Evolutionary conservation across 2,113 vertebrate genomes (phyloP), one percentile per base, ranked within the genome.

Genomic region (Cryptotis parvus): DNA sequence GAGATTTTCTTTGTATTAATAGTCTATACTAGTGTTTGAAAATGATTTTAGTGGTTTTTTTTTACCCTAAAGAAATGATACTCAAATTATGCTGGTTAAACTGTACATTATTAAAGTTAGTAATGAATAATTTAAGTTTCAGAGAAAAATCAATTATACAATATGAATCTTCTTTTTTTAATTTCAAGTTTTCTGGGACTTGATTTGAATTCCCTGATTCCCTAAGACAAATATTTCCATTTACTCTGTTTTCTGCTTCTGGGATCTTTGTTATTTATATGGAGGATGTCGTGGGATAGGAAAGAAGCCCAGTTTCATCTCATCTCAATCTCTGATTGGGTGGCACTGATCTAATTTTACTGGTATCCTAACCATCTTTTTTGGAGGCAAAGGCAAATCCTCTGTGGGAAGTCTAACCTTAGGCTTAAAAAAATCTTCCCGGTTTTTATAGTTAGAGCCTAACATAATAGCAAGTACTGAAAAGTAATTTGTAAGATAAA

Each of bases 121-220:
- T 82, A 81, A 70, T 37, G 15, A 70, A 33, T 73, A 82, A 63
- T 72, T 89, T 86, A 52, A 55, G 49, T 72, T 88, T 91, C 31
- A 63, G 80, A 84, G 72, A 76, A 83, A 90, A 84, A 66, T 58
- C 15, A 33, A 45, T 52, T 90, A 58, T 58, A 58, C 41, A 58
- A 78, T 49, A 41, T 37, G 92, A 78, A 35, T 29, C 74, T 63
- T 5, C 10, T 29, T 83, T 89, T 66, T 76, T 55, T 63, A 35
- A 84, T 35, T 24, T 55, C 27, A 77, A 49, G 4, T 5, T 65
- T 91, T 65, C 31, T 18, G 20, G 26, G 3, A 39, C 27, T 88
- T 73, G 33, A 84, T 78, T 45, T 73, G 43, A 12, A 39, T 68
- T 39, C 22, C 27, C 55, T 66, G 35, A 41, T 24, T 81, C 35